Conservation (phyloP, 2,888 invertebrate genomes). For the Patella depressa region DNA sequence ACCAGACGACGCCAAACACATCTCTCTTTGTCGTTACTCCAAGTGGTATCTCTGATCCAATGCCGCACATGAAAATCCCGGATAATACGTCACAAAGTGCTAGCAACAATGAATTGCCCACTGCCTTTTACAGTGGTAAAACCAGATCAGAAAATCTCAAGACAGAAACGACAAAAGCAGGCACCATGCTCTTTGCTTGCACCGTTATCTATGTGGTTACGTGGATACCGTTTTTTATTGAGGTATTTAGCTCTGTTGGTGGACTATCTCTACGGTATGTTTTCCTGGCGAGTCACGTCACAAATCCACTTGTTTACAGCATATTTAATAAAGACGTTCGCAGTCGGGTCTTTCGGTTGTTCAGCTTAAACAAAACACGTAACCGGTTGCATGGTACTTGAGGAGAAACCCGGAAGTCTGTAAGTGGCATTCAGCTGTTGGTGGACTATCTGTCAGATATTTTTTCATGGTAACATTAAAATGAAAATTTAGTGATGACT, state of each 20-base stretch:
- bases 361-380: neutral
- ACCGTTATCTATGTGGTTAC: constrained; percentile 25
- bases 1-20: no score
- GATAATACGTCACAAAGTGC: neutral
- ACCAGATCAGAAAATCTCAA: no score
- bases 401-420: no score
- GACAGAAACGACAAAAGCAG: constrained; percentile 16
- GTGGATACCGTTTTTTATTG: constrained; percentile 31
- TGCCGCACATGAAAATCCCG: no score
- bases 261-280: constrained; percentile 24
- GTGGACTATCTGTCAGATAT: no score
- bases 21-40: no score
- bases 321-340: constrained; percentile 24
- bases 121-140: no score
- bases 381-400: no score
- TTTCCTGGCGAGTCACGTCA: constrained; percentile 22
- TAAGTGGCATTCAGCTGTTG: no score
- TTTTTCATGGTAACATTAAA: no score
- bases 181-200: constrained; percentile 30
- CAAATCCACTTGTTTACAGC: constrained; percentile 30
- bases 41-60: neutral
- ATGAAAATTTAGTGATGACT: no score
- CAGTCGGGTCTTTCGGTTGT: constrained; percentile 13
- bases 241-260: constrained; percentile 18
- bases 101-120: neutral